Conservation (phyloP, 2,888 invertebrate genomes). For the Callinectes sapidus region DNA sequence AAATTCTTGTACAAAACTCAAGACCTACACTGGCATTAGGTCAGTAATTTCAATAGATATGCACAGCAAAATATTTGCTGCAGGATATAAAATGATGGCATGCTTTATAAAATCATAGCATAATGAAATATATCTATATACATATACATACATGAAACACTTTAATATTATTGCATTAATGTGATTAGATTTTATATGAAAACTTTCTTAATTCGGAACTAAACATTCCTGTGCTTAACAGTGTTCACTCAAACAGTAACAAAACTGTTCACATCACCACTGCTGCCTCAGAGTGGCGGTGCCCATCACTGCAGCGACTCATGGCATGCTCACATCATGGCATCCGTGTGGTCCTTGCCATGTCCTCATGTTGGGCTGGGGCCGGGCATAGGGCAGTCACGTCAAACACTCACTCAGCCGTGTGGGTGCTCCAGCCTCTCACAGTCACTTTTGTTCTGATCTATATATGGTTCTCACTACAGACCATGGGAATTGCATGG, state of each 20-base stretch:
- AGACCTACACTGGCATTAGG: neutral
- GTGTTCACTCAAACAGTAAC: constrained; percentile 14
- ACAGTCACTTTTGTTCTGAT: constrained; percentile 1
- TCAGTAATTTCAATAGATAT: neutral
- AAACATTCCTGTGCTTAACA: constrained; percentile 4
- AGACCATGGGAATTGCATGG: neutral
- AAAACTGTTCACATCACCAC: constrained; percentile 29
- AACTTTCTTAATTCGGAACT: constrained; percentile 27
- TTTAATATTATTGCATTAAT: constrained; percentile 59
- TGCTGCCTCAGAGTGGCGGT: neutral
- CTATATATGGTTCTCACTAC: neutral
- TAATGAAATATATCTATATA: constrained; percentile 44
- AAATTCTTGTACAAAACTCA: constrained; percentile 4
- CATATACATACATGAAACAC: constrained; percentile 50
- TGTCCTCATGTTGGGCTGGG: neutral
- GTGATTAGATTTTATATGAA: constrained; percentile 53
- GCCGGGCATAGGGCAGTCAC: neutral
- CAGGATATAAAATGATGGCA: constrained; percentile 48
- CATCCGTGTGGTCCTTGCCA: neutral
- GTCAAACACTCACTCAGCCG: neutral
- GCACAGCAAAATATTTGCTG: constrained; percentile 41
- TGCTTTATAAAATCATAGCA: constrained; percentile 46
- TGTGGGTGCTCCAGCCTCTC: neutral
- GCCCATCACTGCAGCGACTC: neutral
- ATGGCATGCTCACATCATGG: neutral